Evolutionary conservation across 2,113 vertebrate genomes (phyloP), one percentile per base, ranked within the genome.

Genomic region (Limnothrissa miodon): DNA sequence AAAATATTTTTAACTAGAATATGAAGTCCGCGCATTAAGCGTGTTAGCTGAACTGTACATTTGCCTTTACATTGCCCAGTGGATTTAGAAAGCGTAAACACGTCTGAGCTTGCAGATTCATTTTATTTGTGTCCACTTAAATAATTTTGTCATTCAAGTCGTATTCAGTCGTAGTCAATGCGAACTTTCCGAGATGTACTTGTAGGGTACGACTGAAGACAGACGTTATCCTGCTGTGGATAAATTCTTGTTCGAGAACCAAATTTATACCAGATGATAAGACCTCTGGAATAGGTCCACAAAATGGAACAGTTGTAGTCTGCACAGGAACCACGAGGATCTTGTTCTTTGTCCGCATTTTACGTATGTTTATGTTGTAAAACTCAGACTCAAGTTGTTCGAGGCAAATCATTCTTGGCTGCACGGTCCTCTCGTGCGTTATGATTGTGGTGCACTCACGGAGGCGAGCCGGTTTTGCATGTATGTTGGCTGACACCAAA

Each of bases 261-360:
- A 81, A 86, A 84, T 82, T 44, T 79, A 84, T 33, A 70, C 81
- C 85, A 84, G 83, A 83, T 81, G 83, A 81, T 78, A 19, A 42
- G 80, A 78, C 56, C 15, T 62, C 33, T 79, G 66, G 66, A 74
- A 36, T 74, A 39, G 66, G 1, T 74, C 33, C 66, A 39, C 66
- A 36, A 1, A 10, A 74, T 29, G 13, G 66, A 74, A 74, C 66
- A 74, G 29, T 74, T 74, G 66, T 74, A 74, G 66, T 33, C 25
- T 70, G 62, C 15, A 2, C 8, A 70, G 62, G 62, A 13, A 70
- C 66, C 25, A 17, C 66, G 29, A 17, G 29, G 66, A 36, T 74
- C 66, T 13, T 74, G 29, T 74, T 74, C 66, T 74, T 74, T 74
- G 33, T 36, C 33, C 33, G 66, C 29, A 74, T 74, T 33, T 17